These are phyloP conservation scores for Myrmecophaga tridactyla DNA, from an alignment of 2,113 vertebrate genomes.

Conservation along the genomic window DNA sequence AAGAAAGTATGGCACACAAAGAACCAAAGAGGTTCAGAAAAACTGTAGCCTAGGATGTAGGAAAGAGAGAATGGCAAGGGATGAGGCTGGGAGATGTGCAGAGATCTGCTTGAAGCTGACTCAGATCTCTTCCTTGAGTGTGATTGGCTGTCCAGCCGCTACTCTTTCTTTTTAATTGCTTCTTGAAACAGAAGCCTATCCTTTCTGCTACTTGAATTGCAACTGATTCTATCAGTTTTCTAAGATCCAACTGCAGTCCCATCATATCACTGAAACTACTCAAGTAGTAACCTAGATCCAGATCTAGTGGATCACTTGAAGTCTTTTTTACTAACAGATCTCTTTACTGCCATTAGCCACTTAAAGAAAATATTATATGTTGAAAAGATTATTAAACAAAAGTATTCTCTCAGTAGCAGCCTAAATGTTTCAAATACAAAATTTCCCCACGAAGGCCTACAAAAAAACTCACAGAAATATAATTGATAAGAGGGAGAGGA, in stretches of 20 bases:
- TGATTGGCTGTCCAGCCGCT: background rate
- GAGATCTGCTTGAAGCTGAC: background rate
- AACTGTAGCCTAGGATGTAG: fast-evolving
- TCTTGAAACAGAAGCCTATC: background rate
- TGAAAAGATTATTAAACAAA: background rate
- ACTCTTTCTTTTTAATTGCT: background rate
- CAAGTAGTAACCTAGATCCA: background rate
- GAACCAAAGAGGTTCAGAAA: background rate
- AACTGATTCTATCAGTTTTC: background rate
- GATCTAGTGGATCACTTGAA: background rate
- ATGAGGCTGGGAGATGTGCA: too few relatives aligned
- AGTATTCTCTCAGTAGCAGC: background rate
- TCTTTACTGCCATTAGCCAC: too few relatives aligned
- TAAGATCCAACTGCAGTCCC: background rate
- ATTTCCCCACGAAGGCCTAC: background rate
- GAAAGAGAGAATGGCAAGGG: too few relatives aligned
- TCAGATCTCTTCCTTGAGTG: background rate
- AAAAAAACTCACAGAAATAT: background rate
- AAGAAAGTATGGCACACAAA: too few relatives aligned
- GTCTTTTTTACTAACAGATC: background rate
- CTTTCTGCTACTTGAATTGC: background rate
- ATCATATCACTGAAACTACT: background rate
- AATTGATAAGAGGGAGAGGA: background rate
- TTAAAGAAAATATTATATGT: background rate
- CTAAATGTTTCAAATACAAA: conserved; percentile 27